phyloP scores from a whole-genome alignment of 2,888 invertebrate genomes.

The Artemia sinica region DNA sequence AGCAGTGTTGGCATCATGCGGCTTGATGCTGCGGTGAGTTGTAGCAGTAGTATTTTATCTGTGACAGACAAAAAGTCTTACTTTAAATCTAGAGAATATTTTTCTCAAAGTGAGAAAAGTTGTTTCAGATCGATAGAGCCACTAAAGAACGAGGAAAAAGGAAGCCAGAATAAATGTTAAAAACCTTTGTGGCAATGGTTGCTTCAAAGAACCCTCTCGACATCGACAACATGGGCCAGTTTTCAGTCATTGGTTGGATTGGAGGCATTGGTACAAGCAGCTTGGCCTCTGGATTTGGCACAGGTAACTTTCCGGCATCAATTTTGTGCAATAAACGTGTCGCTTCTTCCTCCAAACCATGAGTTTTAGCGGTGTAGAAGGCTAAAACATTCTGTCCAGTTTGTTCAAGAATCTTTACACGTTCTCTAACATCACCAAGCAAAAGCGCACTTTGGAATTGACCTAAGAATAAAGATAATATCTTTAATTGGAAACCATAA shows the following conservation, averaged over 20 bases:
- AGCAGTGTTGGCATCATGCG: too few relatives aligned
- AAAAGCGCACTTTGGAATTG: slow-evolving; percentile 89
- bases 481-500: too few relatives aligned
- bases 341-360: slow-evolving; percentile 65
- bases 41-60: too few relatives aligned
- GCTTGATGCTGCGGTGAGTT: too few relatives aligned
- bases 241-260: slow-evolving; percentile 71
- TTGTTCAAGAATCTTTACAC: slow-evolving; percentile 58
- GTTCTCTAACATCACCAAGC: slow-evolving; percentile 75
- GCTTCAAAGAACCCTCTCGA: slow-evolving; percentile 45
- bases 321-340: slow-evolving; percentile 48
- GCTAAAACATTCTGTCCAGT: slow-evolving; percentile 44
- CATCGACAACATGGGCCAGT: slow-evolving; percentile 91
- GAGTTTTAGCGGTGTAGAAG: slow-evolving; percentile 82
- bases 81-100: too few relatives aligned
- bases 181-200: background rate
- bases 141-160: too few relatives aligned
- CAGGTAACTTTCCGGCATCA: slow-evolving; percentile 46
- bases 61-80: too few relatives aligned
- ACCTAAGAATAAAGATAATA: slow-evolving; percentile 30
- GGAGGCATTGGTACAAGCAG: slow-evolving; percentile 75
- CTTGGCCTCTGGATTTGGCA: slow-evolving; percentile 52
- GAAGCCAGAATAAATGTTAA: background rate
- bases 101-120: too few relatives aligned
- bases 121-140: too few relatives aligned